phyloP scores from a whole-genome alignment of 2,113 vertebrate genomes.

The Lamprologus speciosus region DNA sequence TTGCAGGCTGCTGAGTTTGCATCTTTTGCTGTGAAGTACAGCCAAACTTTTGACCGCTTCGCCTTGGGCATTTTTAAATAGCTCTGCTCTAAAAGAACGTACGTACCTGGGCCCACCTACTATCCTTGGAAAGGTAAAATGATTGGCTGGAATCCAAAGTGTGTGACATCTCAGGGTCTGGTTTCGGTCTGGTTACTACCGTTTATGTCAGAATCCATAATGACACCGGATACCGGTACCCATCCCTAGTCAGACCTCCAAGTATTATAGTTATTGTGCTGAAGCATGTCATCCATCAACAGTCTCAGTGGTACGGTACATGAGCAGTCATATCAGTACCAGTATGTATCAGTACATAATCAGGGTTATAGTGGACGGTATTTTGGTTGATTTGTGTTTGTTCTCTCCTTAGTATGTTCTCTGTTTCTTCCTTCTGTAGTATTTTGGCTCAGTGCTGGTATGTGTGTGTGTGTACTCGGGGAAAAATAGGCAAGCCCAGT shows the following conservation, averaged over 20 bases:
- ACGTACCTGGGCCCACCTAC: fast-evolving
- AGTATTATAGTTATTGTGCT: not conserved
- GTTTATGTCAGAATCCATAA: not conserved
- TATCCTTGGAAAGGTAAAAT: too few species aligned
- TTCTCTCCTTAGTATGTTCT: not conserved
- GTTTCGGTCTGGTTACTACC: not conserved
- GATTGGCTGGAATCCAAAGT: too few species aligned
- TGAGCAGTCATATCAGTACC: not conserved
- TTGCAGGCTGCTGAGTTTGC: too few species aligned
- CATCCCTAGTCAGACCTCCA: not conserved
- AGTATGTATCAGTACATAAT: not conserved
- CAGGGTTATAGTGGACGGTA: constrained; percentile 15
- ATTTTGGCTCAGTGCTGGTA: not conserved
- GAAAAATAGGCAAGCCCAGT: constrained; percentile 24
- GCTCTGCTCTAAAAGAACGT: too few species aligned
- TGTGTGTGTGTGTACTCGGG: not conserved
- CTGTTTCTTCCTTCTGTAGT: not conserved
- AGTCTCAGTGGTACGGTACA: not conserved
- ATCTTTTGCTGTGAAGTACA: too few species aligned
- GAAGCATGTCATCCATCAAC: constrained; percentile 51
- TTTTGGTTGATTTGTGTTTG: constrained; percentile 3
- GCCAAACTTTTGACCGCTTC: fast-evolving
- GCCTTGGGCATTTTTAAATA: too few species aligned
- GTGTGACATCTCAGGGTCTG: not conserved
- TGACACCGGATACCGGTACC: not conserved